Evolutionary conservation across 37 sponge, comb jelly and placozoan genomes (phyloP).

Genomic region (Haliclona indistincta): DNA sequence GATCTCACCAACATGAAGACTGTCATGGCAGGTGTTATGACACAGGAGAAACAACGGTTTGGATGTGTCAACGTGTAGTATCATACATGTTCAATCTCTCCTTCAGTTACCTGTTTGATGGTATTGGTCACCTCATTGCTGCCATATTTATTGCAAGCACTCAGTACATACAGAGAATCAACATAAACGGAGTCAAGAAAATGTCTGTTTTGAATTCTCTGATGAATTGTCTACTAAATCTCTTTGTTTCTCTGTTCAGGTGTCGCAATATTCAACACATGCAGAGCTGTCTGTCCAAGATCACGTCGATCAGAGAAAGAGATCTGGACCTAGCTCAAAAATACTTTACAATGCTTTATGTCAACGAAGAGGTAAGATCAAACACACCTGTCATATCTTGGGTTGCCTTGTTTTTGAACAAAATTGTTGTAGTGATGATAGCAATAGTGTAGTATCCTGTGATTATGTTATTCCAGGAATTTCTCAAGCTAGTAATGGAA

Average conservation of each 20-base stretch:
- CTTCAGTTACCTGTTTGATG: slow-evolving; percentile 91
- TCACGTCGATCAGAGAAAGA: slow-evolving; percentile 85
- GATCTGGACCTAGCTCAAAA: slow-evolving; percentile 85
- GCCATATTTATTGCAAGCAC: slow-evolving; percentile 79
- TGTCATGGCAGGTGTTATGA: slow-evolving; percentile 45
- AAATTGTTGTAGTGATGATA: too few relatives aligned
- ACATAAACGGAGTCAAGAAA: slow-evolving; percentile 84
- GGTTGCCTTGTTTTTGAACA: too few relatives aligned
- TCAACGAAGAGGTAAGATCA: slow-evolving; percentile 76
- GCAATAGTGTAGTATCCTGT: too few relatives aligned
- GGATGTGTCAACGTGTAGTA: not conserved
- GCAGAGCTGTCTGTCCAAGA: slow-evolving; percentile 91
- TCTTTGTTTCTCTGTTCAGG: slow-evolving; percentile 32
- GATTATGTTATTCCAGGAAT: too few relatives aligned
- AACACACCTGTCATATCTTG: too few relatives aligned
- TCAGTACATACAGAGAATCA: slow-evolving; percentile 49
- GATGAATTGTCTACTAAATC: not conserved
- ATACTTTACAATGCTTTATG: slow-evolving; percentile 92
- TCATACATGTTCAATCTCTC: slow-evolving; percentile 1
- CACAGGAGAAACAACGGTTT: slow-evolving; percentile 52
- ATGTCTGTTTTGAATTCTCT: slow-evolving; percentile 66
- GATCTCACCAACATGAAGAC: slow-evolving; percentile 66
- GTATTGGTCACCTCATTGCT: slow-evolving; percentile 86
- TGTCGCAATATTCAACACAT: slow-evolving; percentile 83
- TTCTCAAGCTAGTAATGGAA: slow-evolving; percentile 66